Base-by-base conservation (phyloP, 2,888 invertebrate species). In the Ormyrus rosae region DNA sequence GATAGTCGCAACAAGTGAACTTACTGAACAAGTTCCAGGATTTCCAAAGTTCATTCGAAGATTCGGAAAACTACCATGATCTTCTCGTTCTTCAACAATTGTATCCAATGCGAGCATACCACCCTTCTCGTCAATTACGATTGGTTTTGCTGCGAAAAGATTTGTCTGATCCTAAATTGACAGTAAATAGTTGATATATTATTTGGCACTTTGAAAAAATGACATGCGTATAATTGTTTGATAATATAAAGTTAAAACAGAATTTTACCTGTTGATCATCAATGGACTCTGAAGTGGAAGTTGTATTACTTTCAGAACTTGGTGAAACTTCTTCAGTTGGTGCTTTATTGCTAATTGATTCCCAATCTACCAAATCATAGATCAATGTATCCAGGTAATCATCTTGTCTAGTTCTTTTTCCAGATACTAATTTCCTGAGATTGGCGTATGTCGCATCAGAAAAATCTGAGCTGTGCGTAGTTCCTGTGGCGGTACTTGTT, bases 1-100 rank as follows among this genome's bases (percentile, higher is more conserved):
- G 81, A 94, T 94, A 2, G 94, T 94, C 10, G 93, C 93, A 7
- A 94, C 94, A 7, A 94, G 88, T 7, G 93, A 93, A 86, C 93
- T 93, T 86, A 93, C 93, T 90, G 87, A 92, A 91, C 83, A 86
- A 0, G 75, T 68, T 5, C 67, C 79, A 0, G 84, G 78, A 61
- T 84, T 82, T 9, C 69, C 63, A 0, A 85, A 81, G 8, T 55
- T 73, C 72, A 70, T 92, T n/a, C 91, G 91, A 67, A 92, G 86
- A 83, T 83, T 85, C 7, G 83, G 65, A 56, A 83, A 80, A 34
- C 84, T 86, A 4, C 85, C 76, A 1, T 84, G 84, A 46, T 93
- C 93, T 83, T 93, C 93, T 56, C 93, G 89, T 85, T 94, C 94
- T 88, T 93, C 93, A 74, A 93, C 87, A 73, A 90, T 88, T 0